Evolutionary conservation across 2,797 vertebrate species (phyloP).

Genomic region (Petrocephalus sullivani): DNA sequence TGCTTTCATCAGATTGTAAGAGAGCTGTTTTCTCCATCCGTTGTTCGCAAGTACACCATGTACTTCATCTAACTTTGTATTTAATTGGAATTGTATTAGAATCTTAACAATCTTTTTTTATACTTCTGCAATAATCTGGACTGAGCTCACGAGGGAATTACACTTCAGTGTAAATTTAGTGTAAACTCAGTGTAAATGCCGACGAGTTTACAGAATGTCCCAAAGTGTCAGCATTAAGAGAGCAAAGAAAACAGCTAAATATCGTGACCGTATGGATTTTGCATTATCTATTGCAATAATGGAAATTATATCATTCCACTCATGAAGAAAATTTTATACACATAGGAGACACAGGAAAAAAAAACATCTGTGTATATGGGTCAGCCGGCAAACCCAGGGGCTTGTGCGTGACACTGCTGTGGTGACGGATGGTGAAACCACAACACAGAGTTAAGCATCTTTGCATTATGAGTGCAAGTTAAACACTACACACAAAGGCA

Average conservation of each 20-base stretch:
- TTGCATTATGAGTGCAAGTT: constrained; percentile 10
- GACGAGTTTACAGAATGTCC: not conserved
- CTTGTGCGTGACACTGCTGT: constrained; percentile 4
- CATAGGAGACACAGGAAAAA: not conserved
- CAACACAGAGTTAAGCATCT: constrained; percentile 12
- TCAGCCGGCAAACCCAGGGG: not conserved
- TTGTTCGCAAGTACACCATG: not conserved
- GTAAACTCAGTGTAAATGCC: not conserved
- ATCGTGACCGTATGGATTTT: not conserved
- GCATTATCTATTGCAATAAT: not conserved
- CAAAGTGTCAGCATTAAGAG: constrained; percentile 15
- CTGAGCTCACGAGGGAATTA: not conserved
- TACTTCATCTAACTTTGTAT: not conserved
- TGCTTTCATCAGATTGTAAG: constrained; percentile 78
- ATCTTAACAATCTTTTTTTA: not conserved
- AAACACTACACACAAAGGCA: constrained; percentile 14
- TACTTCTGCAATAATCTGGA: not conserved
- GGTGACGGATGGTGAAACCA: constrained; percentile 1
- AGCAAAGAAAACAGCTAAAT: not conserved
- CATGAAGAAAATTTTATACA: not conserved
- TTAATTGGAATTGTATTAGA: not conserved
- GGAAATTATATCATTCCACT: constrained; percentile 3
- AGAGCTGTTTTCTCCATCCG: constrained; percentile 32
- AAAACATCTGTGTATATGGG: not conserved
- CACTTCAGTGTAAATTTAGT: not conserved